phyloP scores from a whole-genome alignment of 2,888 invertebrate genomes.

The Sinodicranocentrus sp. region DNA sequence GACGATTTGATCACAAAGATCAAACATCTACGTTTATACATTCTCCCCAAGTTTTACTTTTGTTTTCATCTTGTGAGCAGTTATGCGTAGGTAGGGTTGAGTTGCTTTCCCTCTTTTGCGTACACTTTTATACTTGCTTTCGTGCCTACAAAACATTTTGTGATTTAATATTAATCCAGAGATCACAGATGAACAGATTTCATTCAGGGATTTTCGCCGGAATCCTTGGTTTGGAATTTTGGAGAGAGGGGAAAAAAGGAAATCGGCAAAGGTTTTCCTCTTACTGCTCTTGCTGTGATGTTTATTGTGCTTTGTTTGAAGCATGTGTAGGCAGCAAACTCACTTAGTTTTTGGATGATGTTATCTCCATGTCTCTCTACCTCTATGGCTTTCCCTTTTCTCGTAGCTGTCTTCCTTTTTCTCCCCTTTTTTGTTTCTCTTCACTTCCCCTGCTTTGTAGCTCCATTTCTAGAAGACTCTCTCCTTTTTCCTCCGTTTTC shows the following conservation, averaged over 20 bases:
- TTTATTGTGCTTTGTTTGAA: constrained; percentile 16
- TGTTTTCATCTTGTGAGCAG: constrained; percentile 3
- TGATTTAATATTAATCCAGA: constrained; percentile 66
- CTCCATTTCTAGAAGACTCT: not conserved
- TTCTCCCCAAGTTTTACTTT: constrained; percentile 2
- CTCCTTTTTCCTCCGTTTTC: constrained; percentile 30
- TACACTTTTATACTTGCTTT: constrained; percentile 24
- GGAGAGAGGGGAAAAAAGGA: constrained; percentile 23
- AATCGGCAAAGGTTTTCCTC: constrained; percentile 26
- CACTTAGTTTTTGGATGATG: not conserved
- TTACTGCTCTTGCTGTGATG: constrained; percentile 2
- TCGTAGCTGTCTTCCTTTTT: constrained; percentile 10
- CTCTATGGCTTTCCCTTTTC: constrained; percentile 13
- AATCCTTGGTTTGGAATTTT: constrained; percentile 43
- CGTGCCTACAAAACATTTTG: constrained; percentile 56
- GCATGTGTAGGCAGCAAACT: not conserved
- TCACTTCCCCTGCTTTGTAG: constrained; percentile 17
- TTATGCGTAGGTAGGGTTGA: not conserved
- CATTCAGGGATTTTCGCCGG: constrained; percentile 38
- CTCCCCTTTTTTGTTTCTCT: constrained; percentile 21
- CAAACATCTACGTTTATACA: not conserved
- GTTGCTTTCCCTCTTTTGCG: not conserved
- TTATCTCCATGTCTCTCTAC: not conserved
- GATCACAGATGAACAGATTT: constrained; percentile 62
- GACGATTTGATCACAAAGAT: constrained; percentile 11